Conservation (phyloP, 2,797 vertebrate species). For the Eulemur albifrons region DNA sequence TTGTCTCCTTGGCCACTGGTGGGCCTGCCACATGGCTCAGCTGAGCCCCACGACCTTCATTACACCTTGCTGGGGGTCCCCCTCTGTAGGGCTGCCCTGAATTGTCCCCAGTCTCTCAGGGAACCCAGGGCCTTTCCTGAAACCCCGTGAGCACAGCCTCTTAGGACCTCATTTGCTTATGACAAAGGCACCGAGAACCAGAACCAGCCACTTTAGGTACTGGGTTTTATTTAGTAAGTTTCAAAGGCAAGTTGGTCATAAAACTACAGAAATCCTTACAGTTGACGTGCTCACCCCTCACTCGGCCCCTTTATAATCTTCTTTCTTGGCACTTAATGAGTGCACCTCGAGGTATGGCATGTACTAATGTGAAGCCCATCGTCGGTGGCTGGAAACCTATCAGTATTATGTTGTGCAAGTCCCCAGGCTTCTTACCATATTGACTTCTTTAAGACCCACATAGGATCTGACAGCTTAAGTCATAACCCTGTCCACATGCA, state of each 20-base stretch:
- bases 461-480: fast-evolving
- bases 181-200: not conserved
- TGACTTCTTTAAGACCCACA: fast-evolving
- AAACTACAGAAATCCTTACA: not conserved
- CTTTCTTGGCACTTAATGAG: not conserved
- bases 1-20: too few species aligned
- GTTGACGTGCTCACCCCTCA: fast-evolving
- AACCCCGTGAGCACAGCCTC: fast-evolving
- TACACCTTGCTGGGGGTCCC: fast-evolving
- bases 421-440: not conserved
- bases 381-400: too few species aligned
- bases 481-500: not conserved
- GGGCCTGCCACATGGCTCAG: fast-evolving
- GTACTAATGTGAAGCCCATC: fast-evolving
- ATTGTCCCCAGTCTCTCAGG: too few species aligned
- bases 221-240: not conserved
- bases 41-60: not conserved
- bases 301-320: fast-evolving
- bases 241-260: not conserved
- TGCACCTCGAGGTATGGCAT: fast-evolving
- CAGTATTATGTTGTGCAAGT: fast-evolving
- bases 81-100: fast-evolving
- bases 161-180: fast-evolving
- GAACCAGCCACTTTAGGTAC: not conserved
- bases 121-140: not conserved